Evolutionary conservation across 2,888 invertebrate genomes (phyloP), one percentile per base, ranked within the genome.

Genomic region (Hypercompe scribonia): DNA sequence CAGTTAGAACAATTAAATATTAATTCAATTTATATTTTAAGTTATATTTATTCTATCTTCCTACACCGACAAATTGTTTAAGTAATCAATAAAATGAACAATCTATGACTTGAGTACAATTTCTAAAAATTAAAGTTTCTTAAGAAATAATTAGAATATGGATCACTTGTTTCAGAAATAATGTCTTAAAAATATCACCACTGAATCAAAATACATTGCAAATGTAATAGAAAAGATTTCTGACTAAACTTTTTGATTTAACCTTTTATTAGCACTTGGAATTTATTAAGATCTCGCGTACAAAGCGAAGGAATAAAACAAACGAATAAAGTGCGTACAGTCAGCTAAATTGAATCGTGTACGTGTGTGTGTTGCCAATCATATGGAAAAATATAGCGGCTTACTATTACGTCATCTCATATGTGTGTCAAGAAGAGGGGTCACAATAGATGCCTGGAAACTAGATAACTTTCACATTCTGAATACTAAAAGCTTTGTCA

Each of bases 291-390:
- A 75, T 36, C 50, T 36, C 61, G 31, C 68, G 67, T 80, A 78
- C 74, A 76, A 68, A 80, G 28, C 64, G 58, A 72, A 65, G 75
- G 75, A 81, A 83, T 83, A 82, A 82, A 80, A 78, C 73, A 71
- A 58, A 72, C 65, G 70, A 63, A 83, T 79, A 83, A 80, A 82
- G 65, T 75, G 74, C 68, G 68, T 76, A 74, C 78, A 73, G 75
- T 39, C 77, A 34, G 77, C 78, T 39, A 82, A 82, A 83, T 82
- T 81, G 82, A 80, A 81, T 82, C 67, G 72, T 76, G 78, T 69
- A 80, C 82, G 82, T 83, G 84, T 74, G 67, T 50, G 69, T 58
- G n/a, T 31, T 75, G 64, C 31, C 65, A 80, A 81, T 75, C 72
- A 65, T n/a, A 21, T 8, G 50, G 46, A 31, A 46, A 33, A 70